Evolutionary conservation across 2,797 vertebrate species (phyloP).

Genomic region (Centropyge bicolor): DNA sequence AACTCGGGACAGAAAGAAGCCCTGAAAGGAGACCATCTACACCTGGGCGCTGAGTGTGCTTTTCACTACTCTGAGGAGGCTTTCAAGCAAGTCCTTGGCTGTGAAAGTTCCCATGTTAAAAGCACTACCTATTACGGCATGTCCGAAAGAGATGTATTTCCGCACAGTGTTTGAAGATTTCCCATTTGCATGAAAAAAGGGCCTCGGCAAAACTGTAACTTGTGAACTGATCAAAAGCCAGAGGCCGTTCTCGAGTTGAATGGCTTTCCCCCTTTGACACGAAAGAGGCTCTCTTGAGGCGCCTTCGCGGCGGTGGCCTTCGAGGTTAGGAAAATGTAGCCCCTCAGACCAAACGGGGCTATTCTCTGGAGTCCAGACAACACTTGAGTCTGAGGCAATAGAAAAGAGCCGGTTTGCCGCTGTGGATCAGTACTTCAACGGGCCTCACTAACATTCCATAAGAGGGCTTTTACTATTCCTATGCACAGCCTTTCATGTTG

Average conservation of each 20-base stretch:
- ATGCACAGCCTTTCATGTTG: conserved; percentile 77
- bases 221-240: conserved; percentile 90
- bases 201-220: conserved; percentile 87
- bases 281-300: conserved; percentile 87
- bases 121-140: conserved; percentile 82
- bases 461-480: conserved; percentile 80
- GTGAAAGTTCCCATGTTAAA: conserved; percentile 84
- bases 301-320: conserved; percentile 85
- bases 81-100: conserved; percentile 83
- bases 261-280: conserved; percentile 87
- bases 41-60: conserved; percentile 80
- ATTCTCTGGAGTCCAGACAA: conserved; percentile 80
- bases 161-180: conserved; percentile 84
- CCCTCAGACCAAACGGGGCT: conserved; percentile 79
- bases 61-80: conserved; percentile 80
- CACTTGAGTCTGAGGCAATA: conserved; percentile 80
- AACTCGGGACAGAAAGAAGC: conserved; percentile 61
- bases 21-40: conserved; percentile 73
- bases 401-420: conserved; percentile 77
- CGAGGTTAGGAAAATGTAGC: conserved; percentile 87
- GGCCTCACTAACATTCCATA: conserved; percentile 81
- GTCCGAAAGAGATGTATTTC: conserved; percentile 86
- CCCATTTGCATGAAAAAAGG: conserved; percentile 87
- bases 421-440: conserved; percentile 76
- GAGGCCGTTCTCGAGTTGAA: conserved; percentile 81